Evolutionary conservation across 2,888 invertebrate species (phyloP), one percentile per base, ranked within the genome.

Genomic region (Conus canariensis): DNA sequence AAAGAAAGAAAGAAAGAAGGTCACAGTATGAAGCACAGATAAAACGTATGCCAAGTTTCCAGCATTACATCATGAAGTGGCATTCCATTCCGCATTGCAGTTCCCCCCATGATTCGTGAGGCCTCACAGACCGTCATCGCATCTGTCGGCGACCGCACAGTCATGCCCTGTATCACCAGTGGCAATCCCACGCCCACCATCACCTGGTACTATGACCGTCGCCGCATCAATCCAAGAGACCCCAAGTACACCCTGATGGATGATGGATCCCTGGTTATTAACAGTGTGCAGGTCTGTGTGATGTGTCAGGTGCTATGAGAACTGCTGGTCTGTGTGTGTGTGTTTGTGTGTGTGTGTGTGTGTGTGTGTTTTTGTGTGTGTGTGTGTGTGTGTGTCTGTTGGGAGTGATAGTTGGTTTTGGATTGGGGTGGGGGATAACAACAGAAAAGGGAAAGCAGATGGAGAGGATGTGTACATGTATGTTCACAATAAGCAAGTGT

Each of bases 111-210:
- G 74, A 96, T 96, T 30, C 93, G 93, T 60, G 93, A 94, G 74
- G 93, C 94, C 67, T 92, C 92, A 59, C 92, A 93, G n/a, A 91
- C 93, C 56, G 90, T 94, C 70, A 95, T 95, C 0, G 95, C 93
- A 7, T 94, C 93, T 1, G 94, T 95, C 30, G 96, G 95, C 1
- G 94, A 95, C n/a, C 92, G 91, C 30, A 93, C 95, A 2, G 90
- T 90, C 9, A 92, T 96, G 64, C 93, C 95, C 2, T 96, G 96
- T 92, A 90, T 93, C 25, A 94, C 95, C 59, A 92, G 92, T 7
- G 97, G 96, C 10, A 94, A 94, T 82, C 97, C 97, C 2, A 90
- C 92, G 10, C 96, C 97, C 9, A 91, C 92, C 9, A 94, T 96
- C 25, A 91, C 92, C 12, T 97, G 97, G 97, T 94, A 94, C 60